Conservation (phyloP, 1,140 invertebrate species). For the Atta cephalotes region DNA sequence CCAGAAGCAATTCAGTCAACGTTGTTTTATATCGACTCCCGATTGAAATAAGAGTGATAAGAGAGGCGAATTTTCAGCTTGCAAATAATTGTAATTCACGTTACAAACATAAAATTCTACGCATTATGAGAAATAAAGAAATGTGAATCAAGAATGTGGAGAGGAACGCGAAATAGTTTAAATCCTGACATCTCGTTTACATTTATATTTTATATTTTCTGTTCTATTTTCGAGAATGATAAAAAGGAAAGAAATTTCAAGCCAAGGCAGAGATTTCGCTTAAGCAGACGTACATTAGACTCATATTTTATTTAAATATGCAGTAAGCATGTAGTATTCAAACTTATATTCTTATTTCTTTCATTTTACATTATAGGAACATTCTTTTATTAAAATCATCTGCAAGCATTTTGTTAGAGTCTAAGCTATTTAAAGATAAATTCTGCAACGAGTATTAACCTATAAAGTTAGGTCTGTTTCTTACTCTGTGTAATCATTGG, state of each 20-base stretch:
- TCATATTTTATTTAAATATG: constrained; percentile 8
- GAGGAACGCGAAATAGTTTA: neutral
- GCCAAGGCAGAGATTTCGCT: neutral
- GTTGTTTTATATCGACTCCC: neutral
- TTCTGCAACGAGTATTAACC: neutral
- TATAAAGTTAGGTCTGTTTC: neutral
- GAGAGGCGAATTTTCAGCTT: neutral
- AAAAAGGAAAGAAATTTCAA: neutral
- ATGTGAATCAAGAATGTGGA: neutral
- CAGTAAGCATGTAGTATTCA: neutral
- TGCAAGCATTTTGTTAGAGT: neutral
- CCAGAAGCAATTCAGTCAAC: constrained; percentile 7
- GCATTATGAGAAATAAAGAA: neutral
- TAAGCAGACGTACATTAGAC: neutral
- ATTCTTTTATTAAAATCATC: neutral
- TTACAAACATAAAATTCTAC: neutral
- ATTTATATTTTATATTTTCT: neutral
- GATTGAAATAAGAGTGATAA: constrained; percentile 26
- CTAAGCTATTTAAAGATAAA: constrained; percentile 6
- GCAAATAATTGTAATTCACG: neutral
- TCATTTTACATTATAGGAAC: neutral
- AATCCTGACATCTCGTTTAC: neutral
- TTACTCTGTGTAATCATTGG: neutral
- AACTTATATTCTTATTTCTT: neutral
- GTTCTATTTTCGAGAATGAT: neutral